phyloP scores from a whole-genome alignment of 2,113 vertebrate genomes.

The Rhadina sibilatrix region DNA sequence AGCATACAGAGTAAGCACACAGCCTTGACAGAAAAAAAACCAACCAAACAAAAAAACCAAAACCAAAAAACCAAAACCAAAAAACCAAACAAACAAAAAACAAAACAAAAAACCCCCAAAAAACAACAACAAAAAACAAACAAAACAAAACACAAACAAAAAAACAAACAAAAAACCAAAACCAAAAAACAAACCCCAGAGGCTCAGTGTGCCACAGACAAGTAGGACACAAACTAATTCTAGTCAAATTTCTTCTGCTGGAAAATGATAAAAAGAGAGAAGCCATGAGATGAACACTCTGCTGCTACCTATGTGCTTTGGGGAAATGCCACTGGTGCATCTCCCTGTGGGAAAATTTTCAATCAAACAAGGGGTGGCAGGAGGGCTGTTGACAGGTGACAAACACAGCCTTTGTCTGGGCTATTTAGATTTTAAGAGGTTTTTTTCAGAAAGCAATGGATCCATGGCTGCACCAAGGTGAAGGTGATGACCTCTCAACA shows the following conservation, averaged over 20 bases:
- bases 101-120: accelerated
- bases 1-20: background rate
- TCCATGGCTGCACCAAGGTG: background rate
- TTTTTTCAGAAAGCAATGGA: slow-evolving; percentile 7
- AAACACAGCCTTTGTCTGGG: background rate
- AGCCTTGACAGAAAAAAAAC: background rate
- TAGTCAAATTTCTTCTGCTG: background rate
- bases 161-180: too few species aligned
- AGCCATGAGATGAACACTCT: background rate
- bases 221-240: background rate
- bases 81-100: too few species aligned
- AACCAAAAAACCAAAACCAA: background rate
- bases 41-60: too few species aligned
- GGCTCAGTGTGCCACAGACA: background rate
- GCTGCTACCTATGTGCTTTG: background rate
- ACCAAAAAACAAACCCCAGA: background rate
- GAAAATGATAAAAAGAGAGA: background rate
- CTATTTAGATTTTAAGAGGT: slow-evolving; percentile 6
- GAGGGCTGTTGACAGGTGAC: background rate
- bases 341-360: background rate
- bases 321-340: background rate
- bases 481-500: background rate
- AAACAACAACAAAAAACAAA: background rate
- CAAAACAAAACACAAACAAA: too few species aligned
- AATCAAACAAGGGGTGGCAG: background rate